Evolutionary conservation across 2,888 invertebrate genomes (phyloP).

Genomic region (Morpho achilles): DNA sequence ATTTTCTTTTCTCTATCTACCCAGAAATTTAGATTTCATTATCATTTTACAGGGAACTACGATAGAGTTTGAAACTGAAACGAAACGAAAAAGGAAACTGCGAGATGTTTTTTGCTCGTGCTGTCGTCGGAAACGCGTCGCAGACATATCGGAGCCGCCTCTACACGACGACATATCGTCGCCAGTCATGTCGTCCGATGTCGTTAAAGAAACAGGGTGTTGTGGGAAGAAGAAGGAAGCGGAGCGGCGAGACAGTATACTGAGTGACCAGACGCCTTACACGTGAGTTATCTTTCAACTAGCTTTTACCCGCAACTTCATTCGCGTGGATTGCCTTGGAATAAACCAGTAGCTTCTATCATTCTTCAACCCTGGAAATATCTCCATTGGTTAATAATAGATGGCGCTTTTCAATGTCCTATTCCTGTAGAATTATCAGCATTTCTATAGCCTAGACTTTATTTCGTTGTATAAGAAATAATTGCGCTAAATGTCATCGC

Average conservation of each 20-base stretch:
- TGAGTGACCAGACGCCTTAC: slow-evolving; percentile 67
- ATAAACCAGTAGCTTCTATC: no score
- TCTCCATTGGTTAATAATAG: no score
- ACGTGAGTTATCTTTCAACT: slow-evolving; percentile 41
- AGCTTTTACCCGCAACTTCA: no score
- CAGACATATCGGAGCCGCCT: slow-evolving; percentile 41
- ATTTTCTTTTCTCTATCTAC: no score
- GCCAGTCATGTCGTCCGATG: slow-evolving; percentile 36
- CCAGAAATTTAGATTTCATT: no score
- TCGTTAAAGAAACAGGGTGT: slow-evolving; percentile 53
- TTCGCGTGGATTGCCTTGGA: no score
- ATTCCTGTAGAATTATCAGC: no score
- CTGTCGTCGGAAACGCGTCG: slow-evolving; percentile 50
- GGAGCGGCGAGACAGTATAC: slow-evolving; percentile 76
- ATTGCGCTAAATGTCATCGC: no score
- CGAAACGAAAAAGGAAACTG: slow-evolving; percentile 65
- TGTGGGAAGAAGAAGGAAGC: slow-evolving; percentile 65
- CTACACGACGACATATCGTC: slow-evolving; percentile 39
- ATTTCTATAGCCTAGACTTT: no score
- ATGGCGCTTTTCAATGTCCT: no score
- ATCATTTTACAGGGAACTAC: slow-evolving; percentile 43
- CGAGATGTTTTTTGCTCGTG: slow-evolving; percentile 66
- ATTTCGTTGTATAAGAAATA: no score
- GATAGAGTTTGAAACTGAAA: slow-evolving; percentile 67
- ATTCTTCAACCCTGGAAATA: no score